Conservation (phyloP, 2,888 invertebrate species). For the Apocheima hispidaria region DNA sequence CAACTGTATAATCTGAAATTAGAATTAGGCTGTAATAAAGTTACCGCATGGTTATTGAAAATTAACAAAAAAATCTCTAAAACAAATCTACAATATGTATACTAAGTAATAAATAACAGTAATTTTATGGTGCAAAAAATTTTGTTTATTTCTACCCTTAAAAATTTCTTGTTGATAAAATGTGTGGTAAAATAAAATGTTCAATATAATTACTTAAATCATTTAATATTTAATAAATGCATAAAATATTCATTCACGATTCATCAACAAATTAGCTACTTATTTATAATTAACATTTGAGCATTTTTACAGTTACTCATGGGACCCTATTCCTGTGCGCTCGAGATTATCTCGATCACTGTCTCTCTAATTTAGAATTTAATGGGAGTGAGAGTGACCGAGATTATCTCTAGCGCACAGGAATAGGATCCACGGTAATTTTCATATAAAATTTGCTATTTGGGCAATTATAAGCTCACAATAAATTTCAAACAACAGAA, state of each 20-base stretch:
- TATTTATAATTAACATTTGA: constrained; percentile 50
- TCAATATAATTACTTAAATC: constrained; percentile 49
- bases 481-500: constrained; percentile 8
- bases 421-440: constrained; percentile 43
- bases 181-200: constrained; percentile 36
- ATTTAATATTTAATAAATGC: constrained; percentile 81
- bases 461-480: constrained; percentile 7
- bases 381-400: too few relatives aligned
- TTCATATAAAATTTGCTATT: constrained; percentile 31
- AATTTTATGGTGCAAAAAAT: constrained; percentile 34
- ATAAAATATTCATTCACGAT: constrained; percentile 61
- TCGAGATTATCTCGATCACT: too few relatives aligned
- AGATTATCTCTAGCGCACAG: too few relatives aligned
- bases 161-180: constrained; percentile 2
- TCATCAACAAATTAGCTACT: constrained; percentile 57
- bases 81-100: constrained; percentile 42
- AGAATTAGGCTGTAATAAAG: neutral
- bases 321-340: too few relatives aligned
- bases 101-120: constrained; percentile 47
- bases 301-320: constrained; percentile 42
- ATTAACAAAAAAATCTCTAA: constrained; percentile 7
- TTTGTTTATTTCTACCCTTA: neutral
- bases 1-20: neutral
- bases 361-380: too few relatives aligned
- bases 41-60: neutral